Base-by-base conservation (phyloP, 2,113 vertebrate species). In the Osmerus mordax region DNA sequence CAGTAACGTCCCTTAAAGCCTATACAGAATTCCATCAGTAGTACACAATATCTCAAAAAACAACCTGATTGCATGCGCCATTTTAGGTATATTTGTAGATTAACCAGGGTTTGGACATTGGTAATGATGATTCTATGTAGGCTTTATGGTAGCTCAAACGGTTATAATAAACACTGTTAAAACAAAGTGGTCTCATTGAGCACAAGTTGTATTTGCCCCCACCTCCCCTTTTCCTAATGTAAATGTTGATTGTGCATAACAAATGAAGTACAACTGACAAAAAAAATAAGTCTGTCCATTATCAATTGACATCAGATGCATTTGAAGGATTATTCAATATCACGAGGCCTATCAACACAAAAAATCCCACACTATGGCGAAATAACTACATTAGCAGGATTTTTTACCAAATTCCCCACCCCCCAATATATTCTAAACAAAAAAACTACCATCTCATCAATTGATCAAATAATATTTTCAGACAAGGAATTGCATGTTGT, bases 41-140 rank as follows among this genome's bases (percentile, higher is more conserved):
- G 71, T 81, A 87, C 81, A 90, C 70, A 53, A 79, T 81, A 83
- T 81, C 75, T 67, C 80, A 82, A 13, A 23, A 21, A 62, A 2
- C 8, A 59, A 25, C 76, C 82, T 86, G 80, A 85, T 87, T 87
- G 86, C 84, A 85, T 86, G 86, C 77, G 78, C 84, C 78, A 80
- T 71, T 15, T 14, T 76, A 80, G 59, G 76, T 25, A 25, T 67
- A 53, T 69, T 73, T 51, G 19, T 8, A 16, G 75, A 75, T 73
- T 75, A 53, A 79, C 14, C 58, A 60, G 58, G 41, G 9, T 47
- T 47, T 9, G 41, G 41, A 56, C 65, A 73, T 52, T 68, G 47
- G 12, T 53, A 13, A 36, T n/a, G 29, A 66, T 52, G 65, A 73
- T 62, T 85, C 51, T 65, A 67, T 67, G 66, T 25, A 41, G 28